Base-by-base conservation (phyloP, 2,797 vertebrate species). In the Rhinogobio ventralis region DNA sequence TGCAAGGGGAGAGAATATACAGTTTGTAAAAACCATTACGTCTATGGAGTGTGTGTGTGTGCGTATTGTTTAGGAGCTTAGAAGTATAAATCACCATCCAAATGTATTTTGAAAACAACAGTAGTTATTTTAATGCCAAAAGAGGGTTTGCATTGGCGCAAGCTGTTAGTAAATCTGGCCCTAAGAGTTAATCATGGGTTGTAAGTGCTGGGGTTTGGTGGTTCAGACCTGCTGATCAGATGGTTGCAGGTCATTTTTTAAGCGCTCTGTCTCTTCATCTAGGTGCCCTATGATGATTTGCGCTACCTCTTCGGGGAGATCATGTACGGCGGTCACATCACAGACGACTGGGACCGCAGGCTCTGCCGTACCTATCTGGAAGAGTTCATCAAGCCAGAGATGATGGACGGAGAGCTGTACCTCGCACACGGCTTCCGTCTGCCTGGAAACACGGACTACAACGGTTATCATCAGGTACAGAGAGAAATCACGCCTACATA, bases 241-340 rank as follows among this genome's bases (percentile, higher is more conserved):
- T 0, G 28, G 46, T 33, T 53, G 57, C 49, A 74, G 72, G 72
- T 23, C 28, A 20, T 73, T 57, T 10, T 57, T n/a, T 57, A 57
- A 57, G 23, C 49, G 5, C 49, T 19, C 49, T 51, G 49, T 19
- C 49, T 19, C 17, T 51, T 51, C 5, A 6, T 51, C 49, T 19
- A 99, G 98, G 97, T 99, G 53, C 97, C 98, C 0, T 99, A 96
- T 0, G 96, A 98, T 23, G 98, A 99, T 85, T 51, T 51, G 17
- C 49, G 49, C 49, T 51, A 51, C 91, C 95, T 99, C 14, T 97
- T 99, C 17, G 49, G 49, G 17, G 49, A 51, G 49, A 51, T 51
- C 49, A 51, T 51, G 49, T 19, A 51, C 17, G 49, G 49, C 2
- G 49, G 49, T 51, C 49, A 51, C 49, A 51, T 51, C 49, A 51